Evolutionary conservation across 2,888 invertebrate species (phyloP), one percentile per base, ranked within the genome.

Genomic region (Lymantria monacha): DNA sequence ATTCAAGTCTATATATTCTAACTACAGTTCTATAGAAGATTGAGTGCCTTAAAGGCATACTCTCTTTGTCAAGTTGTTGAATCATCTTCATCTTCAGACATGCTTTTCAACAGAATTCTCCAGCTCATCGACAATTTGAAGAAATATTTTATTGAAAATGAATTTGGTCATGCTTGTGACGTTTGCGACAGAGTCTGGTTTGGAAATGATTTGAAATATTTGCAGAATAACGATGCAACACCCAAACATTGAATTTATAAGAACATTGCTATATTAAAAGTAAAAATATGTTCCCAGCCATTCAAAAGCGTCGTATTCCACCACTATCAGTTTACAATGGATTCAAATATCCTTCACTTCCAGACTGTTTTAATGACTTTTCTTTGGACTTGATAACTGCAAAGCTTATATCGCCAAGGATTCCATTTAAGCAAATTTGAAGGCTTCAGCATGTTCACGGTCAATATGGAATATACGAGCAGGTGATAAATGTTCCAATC

Each of bases 161-260:
- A 71, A 30, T 78, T 75, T 71, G 74, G 76, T 60, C 14, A 74
- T 51, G 57, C 69, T 66, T 22, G 22, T 36, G 66, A 69, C 11
- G 67, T 80, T 53, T 79, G 77, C 53, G 80, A 79, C 62, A 49
- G 78, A 70, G 46, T 81, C 15, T 80, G 78, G 76, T 80, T 70
- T 44, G 72, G 58, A 49, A 74, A 77, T 8, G 79, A 80, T 60
- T 67, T 79, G 3, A 76, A 78, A 72, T 9, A 36, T 66, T 71
- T 70, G 68, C 36, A 11, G 42, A 63, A 72, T 70, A 71, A 70
- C 66, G 0, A 55, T 57, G 67, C 70, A 75, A 30, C 64, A 74
- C n/a, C 42, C 0, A 72, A 65, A 69, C 75, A 0, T 72, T 73
- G 0, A 63, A 54, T 71, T 69, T 40, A 38, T 42, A 51, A 22